Percentiles rank a stretch among this genome's conserved stretches.
These are phyloP conservation scores for Campaea margaritaria DNA, from an alignment of 2,888 invertebrate genomes.

Conservation along the genomic window DNA sequence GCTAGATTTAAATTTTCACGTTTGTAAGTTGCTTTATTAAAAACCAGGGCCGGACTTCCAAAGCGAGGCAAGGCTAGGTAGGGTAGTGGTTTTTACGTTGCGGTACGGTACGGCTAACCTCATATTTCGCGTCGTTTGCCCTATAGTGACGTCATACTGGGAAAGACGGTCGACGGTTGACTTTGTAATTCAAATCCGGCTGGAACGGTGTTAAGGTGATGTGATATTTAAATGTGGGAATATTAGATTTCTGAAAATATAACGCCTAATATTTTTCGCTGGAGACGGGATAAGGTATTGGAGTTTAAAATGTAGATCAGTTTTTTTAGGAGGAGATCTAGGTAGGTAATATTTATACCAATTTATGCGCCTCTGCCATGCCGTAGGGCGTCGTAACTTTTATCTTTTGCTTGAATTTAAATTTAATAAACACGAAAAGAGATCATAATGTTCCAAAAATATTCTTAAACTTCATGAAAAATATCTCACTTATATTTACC, in stretches of 20 bases:
- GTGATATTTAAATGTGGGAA: constrained; percentile 75
- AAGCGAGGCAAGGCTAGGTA: constrained; percentile 26
- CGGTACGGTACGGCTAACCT: constrained; percentile 36
- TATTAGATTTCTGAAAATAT: constrained; percentile 72
- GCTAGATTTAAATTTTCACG: constrained; percentile 42
- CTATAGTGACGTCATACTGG: constrained; percentile 60
- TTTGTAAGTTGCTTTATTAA: constrained; percentile 45
- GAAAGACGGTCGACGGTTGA: constrained; percentile 63
- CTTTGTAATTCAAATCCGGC: constrained; percentile 81
- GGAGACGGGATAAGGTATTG: constrained; percentile 18
- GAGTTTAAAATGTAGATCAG: constrained; percentile 15
- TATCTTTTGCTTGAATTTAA: too few relatives aligned
- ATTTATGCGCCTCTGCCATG: too few relatives aligned
- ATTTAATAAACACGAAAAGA: too few relatives aligned
- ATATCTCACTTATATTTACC: too few relatives aligned
- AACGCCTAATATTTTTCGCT: constrained; percentile 56
- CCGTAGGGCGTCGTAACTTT: too few relatives aligned
- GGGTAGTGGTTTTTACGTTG: constrained; percentile 12
- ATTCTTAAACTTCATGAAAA: too few relatives aligned
- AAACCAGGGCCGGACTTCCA: constrained; percentile 37
- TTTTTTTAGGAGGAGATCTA: background rate
- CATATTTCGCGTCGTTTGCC: constrained; percentile 47
- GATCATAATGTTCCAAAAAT: too few relatives aligned
- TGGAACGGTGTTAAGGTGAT: constrained; percentile 64
- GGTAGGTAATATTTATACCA: background rate